phyloP scores from a whole-genome alignment of 2,888 invertebrate genomes.

The Tanytarsus gracilentus region DNA sequence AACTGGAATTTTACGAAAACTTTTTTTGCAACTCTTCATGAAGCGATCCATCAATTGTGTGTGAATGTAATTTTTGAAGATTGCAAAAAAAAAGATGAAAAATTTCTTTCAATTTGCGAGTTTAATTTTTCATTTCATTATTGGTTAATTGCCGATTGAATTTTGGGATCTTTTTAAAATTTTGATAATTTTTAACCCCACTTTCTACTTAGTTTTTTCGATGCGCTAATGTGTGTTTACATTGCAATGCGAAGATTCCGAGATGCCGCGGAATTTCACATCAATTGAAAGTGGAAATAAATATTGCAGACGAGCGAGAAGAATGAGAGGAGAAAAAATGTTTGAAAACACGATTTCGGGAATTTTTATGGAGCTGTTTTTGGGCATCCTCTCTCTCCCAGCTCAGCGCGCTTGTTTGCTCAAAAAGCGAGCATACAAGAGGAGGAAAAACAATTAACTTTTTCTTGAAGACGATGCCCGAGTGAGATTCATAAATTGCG shows the following conservation, averaged over 20 bases:
- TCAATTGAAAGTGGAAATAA: conserved; percentile 9
- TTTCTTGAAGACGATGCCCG: background rate
- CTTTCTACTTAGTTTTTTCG: too few relatives aligned
- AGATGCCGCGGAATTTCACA: conserved; percentile 28
- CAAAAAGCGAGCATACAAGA: background rate
- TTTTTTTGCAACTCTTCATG: background rate
- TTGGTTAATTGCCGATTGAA: background rate
- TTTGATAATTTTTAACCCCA: too few relatives aligned
- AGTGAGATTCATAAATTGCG: background rate
- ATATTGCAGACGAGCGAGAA: background rate
- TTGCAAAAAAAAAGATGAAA: too few relatives aligned
- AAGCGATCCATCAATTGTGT: too few relatives aligned
- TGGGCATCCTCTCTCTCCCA: conserved; percentile 11
- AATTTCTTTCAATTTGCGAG: background rate
- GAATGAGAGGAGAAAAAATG: conserved; percentile 26
- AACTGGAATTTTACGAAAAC: conserved; percentile 6
- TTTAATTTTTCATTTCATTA: background rate
- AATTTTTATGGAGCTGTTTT: conserved; percentile 21
- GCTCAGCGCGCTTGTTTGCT: conserved; percentile 1
- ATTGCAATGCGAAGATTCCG: too few relatives aligned
- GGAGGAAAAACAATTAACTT: conserved; percentile 1
- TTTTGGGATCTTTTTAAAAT: too few relatives aligned
- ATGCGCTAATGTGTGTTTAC: too few relatives aligned
- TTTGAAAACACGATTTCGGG: conserved; percentile 25
- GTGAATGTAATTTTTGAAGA: too few relatives aligned